These are phyloP conservation scores for Astropecten irregularis DNA, from an alignment of 53 echinoderm and acorn worm genomes.

Conservation along the genomic window DNA sequence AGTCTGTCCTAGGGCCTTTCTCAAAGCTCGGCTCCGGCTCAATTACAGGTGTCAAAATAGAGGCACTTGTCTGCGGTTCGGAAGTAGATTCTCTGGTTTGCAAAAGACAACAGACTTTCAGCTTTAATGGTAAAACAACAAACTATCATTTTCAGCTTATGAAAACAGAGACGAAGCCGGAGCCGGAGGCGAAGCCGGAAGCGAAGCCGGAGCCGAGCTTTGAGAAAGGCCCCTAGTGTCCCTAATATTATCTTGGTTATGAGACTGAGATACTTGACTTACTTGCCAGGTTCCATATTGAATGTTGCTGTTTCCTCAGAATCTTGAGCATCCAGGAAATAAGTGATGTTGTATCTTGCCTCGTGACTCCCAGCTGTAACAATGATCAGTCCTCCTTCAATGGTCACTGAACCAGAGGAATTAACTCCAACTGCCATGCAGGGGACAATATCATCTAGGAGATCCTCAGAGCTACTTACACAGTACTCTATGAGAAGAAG, in stretches of 20 bases:
- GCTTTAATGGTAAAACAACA: background rate
- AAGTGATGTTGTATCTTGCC: slow-evolving; percentile 13
- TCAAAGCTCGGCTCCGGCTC: no score
- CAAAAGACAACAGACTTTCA: no score
- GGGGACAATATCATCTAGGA: slow-evolving; percentile 54
- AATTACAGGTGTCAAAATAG: no score
- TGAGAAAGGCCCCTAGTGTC: no score
- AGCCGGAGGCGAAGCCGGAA: no score
- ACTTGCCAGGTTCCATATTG: slow-evolving; percentile 72
- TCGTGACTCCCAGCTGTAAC: background rate
- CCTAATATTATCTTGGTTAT: background rate
- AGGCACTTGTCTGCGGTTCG: no score
- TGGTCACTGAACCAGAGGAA: slow-evolving; percentile 41
- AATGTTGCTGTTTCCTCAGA: background rate
- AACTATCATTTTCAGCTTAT: background rate
- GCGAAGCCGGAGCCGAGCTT: no score
- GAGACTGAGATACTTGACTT: background rate
- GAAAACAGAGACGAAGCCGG: no score
- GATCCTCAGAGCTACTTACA: slow-evolving; percentile 22
- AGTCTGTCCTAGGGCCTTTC: no score
- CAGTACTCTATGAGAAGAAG: slow-evolving; percentile 66
- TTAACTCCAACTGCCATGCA: slow-evolving; percentile 40
- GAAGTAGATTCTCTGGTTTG: no score
- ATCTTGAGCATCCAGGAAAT: background rate
- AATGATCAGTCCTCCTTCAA: slow-evolving; percentile 15